Conservation (phyloP, 92 coral and sea anemone genomes). For the Isaurus tuberculatus region DNA sequence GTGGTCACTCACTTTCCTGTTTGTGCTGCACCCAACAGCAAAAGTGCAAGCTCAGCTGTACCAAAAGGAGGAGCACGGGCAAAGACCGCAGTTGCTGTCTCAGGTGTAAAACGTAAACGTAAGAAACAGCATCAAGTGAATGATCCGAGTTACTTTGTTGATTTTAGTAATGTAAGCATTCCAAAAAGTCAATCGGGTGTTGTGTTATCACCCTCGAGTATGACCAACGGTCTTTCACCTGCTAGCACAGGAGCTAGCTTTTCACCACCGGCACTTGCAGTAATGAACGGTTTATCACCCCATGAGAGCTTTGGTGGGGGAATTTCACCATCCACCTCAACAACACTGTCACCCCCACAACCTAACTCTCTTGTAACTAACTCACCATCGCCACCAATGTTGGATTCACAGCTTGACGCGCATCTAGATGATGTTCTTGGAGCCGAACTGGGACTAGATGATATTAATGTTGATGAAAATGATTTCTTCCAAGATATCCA, state of each 20-base stretch:
- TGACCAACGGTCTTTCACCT: conserved; percentile 65
- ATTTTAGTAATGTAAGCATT: conserved; percentile 46
- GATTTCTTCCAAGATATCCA: conserved; percentile 24
- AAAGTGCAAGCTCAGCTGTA: conserved; percentile 55
- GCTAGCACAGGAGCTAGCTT: conserved; percentile 79
- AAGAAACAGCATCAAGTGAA: conserved; percentile 69
- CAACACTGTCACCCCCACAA: conserved; percentile 92
- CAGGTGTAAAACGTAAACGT: conserved; percentile 77
- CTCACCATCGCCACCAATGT: conserved; percentile 81
- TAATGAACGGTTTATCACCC: conserved; percentile 86
- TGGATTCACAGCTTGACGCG: conserved; percentile 74
- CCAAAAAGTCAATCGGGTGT: conserved; percentile 63
- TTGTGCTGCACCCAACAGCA: conserved; percentile 66
- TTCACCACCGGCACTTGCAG: conserved; percentile 75
- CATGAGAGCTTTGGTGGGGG: conserved; percentile 84
- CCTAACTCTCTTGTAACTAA: conserved; percentile 69
- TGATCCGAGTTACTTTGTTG: conserved; percentile 59
- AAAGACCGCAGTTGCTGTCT: conserved; percentile 57
- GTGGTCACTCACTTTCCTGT: conserved; percentile 73
- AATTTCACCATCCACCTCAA: conserved; percentile 93
- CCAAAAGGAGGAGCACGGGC: conserved; percentile 75
- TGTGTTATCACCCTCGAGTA: conserved; percentile 61
- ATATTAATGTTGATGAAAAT: conserved; percentile 52
- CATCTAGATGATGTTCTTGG: conserved; percentile 70
- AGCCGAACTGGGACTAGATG: conserved; percentile 57